Base-by-base conservation (phyloP, 2,113 vertebrate species). In the Notarius lentiginosus region DNA sequence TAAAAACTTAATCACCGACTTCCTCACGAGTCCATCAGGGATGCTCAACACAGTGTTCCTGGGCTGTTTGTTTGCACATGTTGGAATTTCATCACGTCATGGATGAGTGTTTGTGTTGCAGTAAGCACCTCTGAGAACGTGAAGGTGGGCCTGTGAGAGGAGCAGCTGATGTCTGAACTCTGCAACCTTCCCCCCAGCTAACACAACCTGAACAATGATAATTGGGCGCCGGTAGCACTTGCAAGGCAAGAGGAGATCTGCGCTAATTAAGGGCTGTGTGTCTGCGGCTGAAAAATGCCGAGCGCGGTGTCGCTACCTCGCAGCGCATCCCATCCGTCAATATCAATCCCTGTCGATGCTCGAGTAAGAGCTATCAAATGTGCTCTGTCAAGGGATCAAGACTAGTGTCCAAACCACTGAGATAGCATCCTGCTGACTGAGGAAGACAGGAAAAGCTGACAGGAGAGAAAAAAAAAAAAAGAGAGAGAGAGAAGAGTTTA, bases 151-250 rank as follows among this genome's bases (percentile, higher is more conserved):
- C 9, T 55, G 51, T n/a, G 27, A 56, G 51, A 41, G 61, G 60
- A 14, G 66, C 83, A 15, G 53, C 2, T 41, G 55, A 10, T 12
- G 10, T 84, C 88, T 88, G 90, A 90, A 60, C 72, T 72, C 72
- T 2, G 8, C 88, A 88, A 91, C 91, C 93, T 93, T 90, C 87
- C 92, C 90, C 66, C 66, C 53, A 90, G 91, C 90, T 90, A 91
- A 91, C 86, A 82, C 87, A 41, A 86, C 51, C 86, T 90, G 93
- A 93, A 92, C 89, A 91, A 89, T 94, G 92, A 92, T 93, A 93
- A 94, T 93, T 93, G 92, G 91, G 88, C 91, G 90, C 93, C 89
- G n/a, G 89, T 89, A 92, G 91, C 88, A 90, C 93, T 91, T 90
- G 92, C 91, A 91, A 93, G 91, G 91, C 88, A 82, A 41, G 82